Base-by-base conservation (phyloP, 2,888 invertebrate species). In the Caenorhabditis virilis region DNA sequence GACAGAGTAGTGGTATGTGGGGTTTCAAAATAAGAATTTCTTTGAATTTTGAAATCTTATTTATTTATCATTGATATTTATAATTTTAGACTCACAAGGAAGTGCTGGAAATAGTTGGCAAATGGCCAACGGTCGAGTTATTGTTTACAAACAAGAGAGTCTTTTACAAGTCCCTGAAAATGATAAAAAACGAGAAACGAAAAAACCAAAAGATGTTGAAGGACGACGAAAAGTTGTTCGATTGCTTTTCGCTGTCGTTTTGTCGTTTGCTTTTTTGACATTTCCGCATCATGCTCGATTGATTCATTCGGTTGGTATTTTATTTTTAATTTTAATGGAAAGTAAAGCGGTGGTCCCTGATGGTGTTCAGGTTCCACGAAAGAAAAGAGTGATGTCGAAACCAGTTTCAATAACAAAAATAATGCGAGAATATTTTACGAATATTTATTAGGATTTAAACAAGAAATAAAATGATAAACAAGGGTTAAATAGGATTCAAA, bases 251-350 rank as follows among this genome's bases (percentile, higher is more conserved):
- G 90, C 91, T 26, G 91, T 94, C 46, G 92, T 93, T 47, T 87
- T 91, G 72, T 90, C 91, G 51, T 94, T 93, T 85, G 92, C 92
- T 16, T 83, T 92, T 35, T 92, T 93, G 86, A 92, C 93, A 84
- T 86, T 93, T 65, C 93, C 93, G 0, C 91, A 91, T 85, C 93
- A 93, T 85, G 90, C 90, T 1, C 88, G 92, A 18, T 54, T 80
- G 22, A 55, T 78, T 9, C 61, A 70, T 42, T 48, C 67, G 56
- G 78, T 78, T 23, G 51, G 71, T 50, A 23, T 25, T 18, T 49
- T 23, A 41, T 41, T 35, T 26, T n/a, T 42, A n/a, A n/a, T n/a
- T n/a, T n/a, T n/a, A n/a, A n/a, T n/a, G n/a, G n/a, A n/a, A n/a
- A n/a, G n/a, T n/a, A n/a, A n/a, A n/a, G n/a, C n/a, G n/a, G n/a